Evolutionary conservation across 2,113 vertebrate genomes (phyloP).

Genomic region (Apaloderma vittatum): DNA sequence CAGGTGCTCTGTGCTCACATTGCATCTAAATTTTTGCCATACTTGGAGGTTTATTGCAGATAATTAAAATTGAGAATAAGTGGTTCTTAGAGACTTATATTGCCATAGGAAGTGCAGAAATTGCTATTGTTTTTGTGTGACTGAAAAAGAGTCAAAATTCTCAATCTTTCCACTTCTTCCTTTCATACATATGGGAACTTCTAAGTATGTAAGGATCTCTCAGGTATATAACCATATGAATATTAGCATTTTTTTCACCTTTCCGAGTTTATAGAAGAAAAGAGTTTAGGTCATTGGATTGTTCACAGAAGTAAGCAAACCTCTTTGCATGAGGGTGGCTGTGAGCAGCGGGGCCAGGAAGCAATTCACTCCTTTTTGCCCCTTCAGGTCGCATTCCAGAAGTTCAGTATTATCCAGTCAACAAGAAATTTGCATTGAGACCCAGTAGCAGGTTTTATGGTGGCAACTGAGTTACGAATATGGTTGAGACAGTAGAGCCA

Average conservation of each 20-base stretch:
- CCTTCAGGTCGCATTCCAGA: background rate
- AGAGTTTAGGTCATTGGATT: accelerated
- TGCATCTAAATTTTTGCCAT: background rate
- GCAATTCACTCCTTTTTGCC: background rate
- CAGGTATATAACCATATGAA: background rate
- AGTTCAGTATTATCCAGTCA: background rate
- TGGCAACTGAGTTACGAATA: background rate
- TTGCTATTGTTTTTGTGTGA: background rate
- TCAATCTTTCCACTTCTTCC: background rate
- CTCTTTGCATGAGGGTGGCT: background rate
- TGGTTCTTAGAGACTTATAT: background rate
- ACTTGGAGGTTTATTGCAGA: background rate
- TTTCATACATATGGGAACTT: background rate
- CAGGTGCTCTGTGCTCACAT: background rate
- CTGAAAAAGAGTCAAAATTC: background rate
- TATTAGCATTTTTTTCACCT: background rate
- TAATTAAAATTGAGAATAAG: background rate
- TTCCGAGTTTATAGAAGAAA: background rate
- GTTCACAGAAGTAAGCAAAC: background rate
- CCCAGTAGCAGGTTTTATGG: background rate
- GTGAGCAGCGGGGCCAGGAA: background rate
- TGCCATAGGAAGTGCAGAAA: background rate
- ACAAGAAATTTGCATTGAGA: background rate
- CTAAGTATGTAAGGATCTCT: background rate
- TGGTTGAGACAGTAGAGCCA: background rate